phyloP scores from a whole-genome alignment of 2,888 invertebrate species.

The Tridacna crocea region DNA sequence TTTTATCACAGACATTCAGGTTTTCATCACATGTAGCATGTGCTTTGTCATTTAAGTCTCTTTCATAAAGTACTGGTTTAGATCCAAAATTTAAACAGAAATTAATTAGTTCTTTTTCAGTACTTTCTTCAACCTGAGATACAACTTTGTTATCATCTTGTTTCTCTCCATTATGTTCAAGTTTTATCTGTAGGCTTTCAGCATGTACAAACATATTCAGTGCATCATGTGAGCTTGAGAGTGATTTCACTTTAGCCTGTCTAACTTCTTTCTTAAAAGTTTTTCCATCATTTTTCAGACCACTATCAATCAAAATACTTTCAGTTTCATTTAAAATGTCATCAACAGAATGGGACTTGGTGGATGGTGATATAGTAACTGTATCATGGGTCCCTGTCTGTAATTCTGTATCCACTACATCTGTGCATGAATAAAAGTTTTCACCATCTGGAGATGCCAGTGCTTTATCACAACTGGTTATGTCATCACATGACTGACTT shows the following conservation, averaged over 20 bases:
- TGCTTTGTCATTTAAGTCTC: not conserved
- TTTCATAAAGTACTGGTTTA: not conserved
- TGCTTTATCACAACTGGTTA: constrained; percentile 17
- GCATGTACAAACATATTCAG: constrained; percentile 39
- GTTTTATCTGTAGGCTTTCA: constrained; percentile 32
- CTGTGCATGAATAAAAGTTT: constrained; percentile 41
- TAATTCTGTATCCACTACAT: constrained; percentile 32
- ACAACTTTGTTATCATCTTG: constrained; percentile 4
- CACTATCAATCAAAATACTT: constrained; percentile 19
- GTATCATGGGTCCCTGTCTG: constrained; percentile 21
- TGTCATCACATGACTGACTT: constrained; percentile 45
- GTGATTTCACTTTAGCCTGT: constrained; percentile 56
- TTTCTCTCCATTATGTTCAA: not conserved
- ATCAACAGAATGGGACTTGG: constrained; percentile 52
- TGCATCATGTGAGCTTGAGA: constrained; percentile 65
- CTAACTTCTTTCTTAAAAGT: constrained; percentile 45
- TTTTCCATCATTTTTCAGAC: constrained; percentile 29
- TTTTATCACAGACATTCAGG: constrained; percentile 25
- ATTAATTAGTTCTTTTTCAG: not conserved
- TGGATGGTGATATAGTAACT: not conserved
- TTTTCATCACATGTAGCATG: not conserved
- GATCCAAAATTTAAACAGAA: not conserved
- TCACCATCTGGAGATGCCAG: constrained; percentile 27
- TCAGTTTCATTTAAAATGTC: constrained; percentile 42
- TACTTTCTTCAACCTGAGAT: not conserved